Percentiles rank a stretch among this genome's conserved stretches.
Evolutionary conservation across 2,888 invertebrate genomes (phyloP).

Genomic region (Campoletis raptor): DNA sequence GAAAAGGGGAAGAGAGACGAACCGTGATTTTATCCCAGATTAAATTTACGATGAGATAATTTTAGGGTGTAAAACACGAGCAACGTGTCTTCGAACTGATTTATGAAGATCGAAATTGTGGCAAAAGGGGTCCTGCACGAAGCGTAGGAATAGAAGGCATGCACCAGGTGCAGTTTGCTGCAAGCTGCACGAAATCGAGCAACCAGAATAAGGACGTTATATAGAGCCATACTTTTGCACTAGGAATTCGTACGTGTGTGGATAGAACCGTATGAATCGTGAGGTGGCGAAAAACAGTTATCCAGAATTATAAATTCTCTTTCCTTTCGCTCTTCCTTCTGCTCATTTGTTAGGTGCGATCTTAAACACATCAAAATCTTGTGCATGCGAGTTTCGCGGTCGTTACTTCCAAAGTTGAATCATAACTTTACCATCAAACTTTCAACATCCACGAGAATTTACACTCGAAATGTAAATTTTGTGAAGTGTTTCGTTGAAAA

Average conservation of each 20-base stretch:
- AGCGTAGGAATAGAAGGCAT: conserved; percentile 21
- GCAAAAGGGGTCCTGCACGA: neutral
- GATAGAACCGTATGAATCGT: conserved; percentile 29
- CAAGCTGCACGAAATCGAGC: conserved; percentile 29
- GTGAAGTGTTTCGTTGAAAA: neutral
- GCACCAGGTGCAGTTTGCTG: conserved; percentile 39
- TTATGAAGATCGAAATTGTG: conserved; percentile 57
- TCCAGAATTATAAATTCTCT: neutral
- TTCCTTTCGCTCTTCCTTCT: neutral
- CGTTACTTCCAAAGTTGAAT: conserved; percentile 25
- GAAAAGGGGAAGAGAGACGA: conserved; percentile 7
- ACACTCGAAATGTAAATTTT: conserved; percentile 28
- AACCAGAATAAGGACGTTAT: neutral
- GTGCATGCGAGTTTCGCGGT: conserved; percentile 1
- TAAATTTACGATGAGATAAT: conserved; percentile 65
- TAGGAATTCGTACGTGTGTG: conserved; percentile 36
- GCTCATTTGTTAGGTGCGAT: conserved; percentile 13
- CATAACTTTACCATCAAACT: conserved; percentile 11
- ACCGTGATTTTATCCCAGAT: conserved; percentile 51
- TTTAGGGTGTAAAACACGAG: conserved; percentile 59
- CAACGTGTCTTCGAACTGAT: conserved; percentile 48
- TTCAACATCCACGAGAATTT: neutral
- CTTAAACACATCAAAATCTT: conserved; percentile 6
- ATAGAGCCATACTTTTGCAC: neutral
- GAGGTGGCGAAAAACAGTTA: neutral